Base-by-base conservation (phyloP, 2,888 invertebrate species). In the Podabrus alpinus region DNA sequence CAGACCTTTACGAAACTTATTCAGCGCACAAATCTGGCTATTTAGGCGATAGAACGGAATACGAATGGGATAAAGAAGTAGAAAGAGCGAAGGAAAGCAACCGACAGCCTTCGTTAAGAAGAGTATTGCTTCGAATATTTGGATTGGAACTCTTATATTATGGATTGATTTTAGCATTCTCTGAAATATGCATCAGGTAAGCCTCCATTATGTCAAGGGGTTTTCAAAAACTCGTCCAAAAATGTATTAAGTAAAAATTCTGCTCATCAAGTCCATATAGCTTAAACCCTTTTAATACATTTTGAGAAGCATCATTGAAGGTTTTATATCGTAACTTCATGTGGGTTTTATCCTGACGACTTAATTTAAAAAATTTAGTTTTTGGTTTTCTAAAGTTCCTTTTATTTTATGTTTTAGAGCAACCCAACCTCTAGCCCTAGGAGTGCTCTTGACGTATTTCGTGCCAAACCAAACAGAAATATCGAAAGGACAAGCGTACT, bases 1-100 rank as follows among this genome's bases (percentile, higher is more conserved):
- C 88, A 10, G 94, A 94, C 85, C 87, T 94, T 3, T 92, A 91
- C 79, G 90, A 90, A 78, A 92, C 93, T 5, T 85, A 94, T 16
- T 89, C 90, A 16, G 92, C 93, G 81, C 94, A 94, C 85, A 90
- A 90, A 75, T 94, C 94, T 2, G 89, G 90, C 74, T 76, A 69
- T n/a, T 85, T 94, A 83, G 94, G 94, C 17, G 90, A 92, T 82
- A 89, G 90, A 76, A 86, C 94, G 78, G 90, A 91, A 82, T 88
- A 86, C 77, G 88, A 89, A 71, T 94, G 93, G 94, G 88, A 91
- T 15, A 83, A 85, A 45, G 93, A 93, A 85, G 88, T 91, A 75
- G 85, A 86, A 66, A 82, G 83, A 61, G 88, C 86, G 78, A 74
- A 83, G 77, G 83, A 86, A 81, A 77, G 84, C 71, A 84, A 87